A percentile compares a stretch with the other conserved stretches of the same genome.
These are phyloP conservation scores for Cynopterus sphinx DNA, from an alignment of 2,797 vertebrate species.

Conservation along the genomic window DNA sequence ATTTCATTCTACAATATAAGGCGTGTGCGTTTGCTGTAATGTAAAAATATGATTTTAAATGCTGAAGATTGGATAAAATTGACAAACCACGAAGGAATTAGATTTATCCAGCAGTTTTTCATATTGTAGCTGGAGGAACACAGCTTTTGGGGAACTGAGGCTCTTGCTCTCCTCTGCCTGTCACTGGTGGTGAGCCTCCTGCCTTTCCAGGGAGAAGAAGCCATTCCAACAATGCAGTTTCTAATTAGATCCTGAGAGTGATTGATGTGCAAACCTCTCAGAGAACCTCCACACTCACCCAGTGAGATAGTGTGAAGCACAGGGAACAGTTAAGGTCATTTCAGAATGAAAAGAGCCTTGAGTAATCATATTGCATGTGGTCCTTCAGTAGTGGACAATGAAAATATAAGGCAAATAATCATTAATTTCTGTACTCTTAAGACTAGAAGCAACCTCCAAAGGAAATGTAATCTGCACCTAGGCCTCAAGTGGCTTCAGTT, in stretches of 20 bases:
- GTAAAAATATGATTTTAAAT: neutral
- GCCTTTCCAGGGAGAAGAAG: neutral
- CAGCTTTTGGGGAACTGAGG: neutral
- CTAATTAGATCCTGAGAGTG: neutral
- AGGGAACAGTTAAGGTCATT: neutral
- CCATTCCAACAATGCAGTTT: neutral
- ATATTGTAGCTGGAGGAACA: neutral
- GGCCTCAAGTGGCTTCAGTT: neutral
- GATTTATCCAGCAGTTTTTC: neutral
- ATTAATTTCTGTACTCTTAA: neutral
- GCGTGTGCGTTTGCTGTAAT: neutral
- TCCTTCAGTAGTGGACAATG: neutral
- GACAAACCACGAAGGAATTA: neutral
- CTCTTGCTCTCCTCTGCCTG: neutral
- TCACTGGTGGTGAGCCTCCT: neutral
- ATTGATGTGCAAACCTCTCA: too few species aligned
- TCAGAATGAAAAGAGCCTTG: neutral
- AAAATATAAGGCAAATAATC: neutral
- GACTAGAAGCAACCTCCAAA: neutral
- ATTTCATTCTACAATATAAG: constrained; percentile 21
- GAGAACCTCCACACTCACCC: neutral
- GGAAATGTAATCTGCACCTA: neutral
- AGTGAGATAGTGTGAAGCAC: neutral
- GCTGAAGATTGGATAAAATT: neutral
- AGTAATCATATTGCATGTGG: neutral